phyloP scores from a whole-genome alignment of 2,797 vertebrate genomes.

The Pseudochromis fuscus region DNA sequence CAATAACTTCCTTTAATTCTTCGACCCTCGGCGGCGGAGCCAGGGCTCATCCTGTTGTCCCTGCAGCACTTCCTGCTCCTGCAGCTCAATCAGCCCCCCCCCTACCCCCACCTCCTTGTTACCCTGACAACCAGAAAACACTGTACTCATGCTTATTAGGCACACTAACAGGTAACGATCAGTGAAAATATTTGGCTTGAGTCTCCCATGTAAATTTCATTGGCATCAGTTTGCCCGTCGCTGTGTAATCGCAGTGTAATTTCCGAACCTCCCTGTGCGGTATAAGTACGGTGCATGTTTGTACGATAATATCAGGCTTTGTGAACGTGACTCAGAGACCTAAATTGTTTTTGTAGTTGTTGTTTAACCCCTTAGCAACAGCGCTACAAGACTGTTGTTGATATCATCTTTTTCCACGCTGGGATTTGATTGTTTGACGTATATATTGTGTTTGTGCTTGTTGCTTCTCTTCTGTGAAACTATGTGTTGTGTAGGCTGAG shows the following conservation, averaged over 20 bases:
- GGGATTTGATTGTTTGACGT: too few relatives aligned
- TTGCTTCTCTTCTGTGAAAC: too few relatives aligned
- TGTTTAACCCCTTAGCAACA: neutral
- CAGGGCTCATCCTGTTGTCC: conserved; percentile 99
- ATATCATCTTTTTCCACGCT: too few relatives aligned
- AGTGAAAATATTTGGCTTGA: neutral
- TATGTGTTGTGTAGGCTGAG: too few relatives aligned
- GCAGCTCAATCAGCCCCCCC: conserved; percentile 86
- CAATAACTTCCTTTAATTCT: conserved; percentile 99
- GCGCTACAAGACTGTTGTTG: too few relatives aligned
- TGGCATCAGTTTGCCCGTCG: neutral
- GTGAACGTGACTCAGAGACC: neutral
- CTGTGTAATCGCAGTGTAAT: neutral
- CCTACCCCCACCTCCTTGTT: too few relatives aligned
- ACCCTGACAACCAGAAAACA: conserved; percentile 89
- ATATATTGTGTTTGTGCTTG: too few relatives aligned
- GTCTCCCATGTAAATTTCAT: neutral
- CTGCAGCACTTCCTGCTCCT: conserved; percentile 93
- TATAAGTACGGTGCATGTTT: neutral
- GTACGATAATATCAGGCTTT: neutral
- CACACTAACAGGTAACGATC: neutral
- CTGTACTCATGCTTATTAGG: conserved; percentile 27
- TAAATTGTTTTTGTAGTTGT: neutral
- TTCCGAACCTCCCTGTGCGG: neutral
- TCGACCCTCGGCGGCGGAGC: conserved; percentile 94